These are phyloP conservation scores for Zaprionus ornatus DNA, from an alignment of 1,140 invertebrate genomes.

Conservation along the genomic window DNA sequence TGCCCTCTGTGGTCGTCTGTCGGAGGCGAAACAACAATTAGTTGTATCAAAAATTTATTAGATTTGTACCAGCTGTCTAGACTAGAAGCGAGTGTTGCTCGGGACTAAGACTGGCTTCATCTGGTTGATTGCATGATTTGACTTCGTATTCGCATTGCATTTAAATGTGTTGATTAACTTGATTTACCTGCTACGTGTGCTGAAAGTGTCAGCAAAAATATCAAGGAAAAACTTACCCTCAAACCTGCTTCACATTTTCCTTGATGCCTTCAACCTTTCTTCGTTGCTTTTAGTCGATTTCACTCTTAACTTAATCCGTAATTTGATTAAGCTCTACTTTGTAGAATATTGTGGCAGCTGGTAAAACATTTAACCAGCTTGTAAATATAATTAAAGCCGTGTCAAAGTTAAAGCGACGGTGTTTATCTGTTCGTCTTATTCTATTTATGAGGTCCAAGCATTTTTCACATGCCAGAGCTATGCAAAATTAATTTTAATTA, in stretches of 20 bases:
- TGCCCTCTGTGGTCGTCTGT: neutral
- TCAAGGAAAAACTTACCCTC: neutral
- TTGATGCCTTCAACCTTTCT: neutral
- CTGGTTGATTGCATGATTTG: slow-evolving; percentile 22
- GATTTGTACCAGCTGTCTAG: slow-evolving; percentile 36
- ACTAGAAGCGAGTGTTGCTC: neutral
- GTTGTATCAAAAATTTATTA: slow-evolving; percentile 56
- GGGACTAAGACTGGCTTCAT: neutral
- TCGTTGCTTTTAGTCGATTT: neutral
- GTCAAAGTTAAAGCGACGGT: neutral
- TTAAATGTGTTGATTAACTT: slow-evolving; percentile 69
- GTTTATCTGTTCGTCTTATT: neutral
- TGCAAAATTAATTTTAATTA: slow-evolving; percentile 19
- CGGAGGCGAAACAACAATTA: slow-evolving; percentile 39
- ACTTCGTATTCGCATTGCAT: slow-evolving; percentile 36
- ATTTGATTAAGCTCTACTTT: neutral
- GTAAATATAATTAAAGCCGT: neutral
- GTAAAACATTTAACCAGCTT: neutral
- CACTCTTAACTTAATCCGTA: slow-evolving; percentile 8
- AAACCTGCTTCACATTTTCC: neutral
- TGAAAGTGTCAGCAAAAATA: neutral
- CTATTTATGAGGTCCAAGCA: neutral
- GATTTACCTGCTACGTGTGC: slow-evolving; percentile 29
- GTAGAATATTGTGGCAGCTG: neutral
- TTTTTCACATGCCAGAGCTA: neutral